These are phyloP conservation scores for Morus bassanus DNA, from an alignment of 2,797 vertebrate genomes.

Conservation along the genomic window DNA sequence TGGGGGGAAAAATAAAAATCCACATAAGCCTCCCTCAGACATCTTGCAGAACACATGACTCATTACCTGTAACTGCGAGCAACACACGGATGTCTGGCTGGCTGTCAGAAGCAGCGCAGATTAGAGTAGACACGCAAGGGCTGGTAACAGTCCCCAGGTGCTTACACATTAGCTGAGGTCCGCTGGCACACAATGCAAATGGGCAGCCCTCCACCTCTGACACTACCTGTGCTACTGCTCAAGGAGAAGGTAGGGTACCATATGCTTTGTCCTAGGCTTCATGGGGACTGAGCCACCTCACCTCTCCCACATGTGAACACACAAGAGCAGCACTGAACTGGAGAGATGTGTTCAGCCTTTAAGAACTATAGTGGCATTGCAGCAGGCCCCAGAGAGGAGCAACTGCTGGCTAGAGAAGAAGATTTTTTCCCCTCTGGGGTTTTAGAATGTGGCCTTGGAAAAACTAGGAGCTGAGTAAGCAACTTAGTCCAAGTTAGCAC, in stretches of 20 bases:
- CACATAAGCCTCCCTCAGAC: not conserved
- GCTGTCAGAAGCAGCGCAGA: not conserved
- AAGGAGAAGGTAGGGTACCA: not conserved
- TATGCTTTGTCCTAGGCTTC: not conserved
- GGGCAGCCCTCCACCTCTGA: not conserved
- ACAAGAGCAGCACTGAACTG: not conserved
- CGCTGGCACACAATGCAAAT: not conserved
- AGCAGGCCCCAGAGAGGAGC: not conserved
- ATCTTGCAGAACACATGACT: not conserved
- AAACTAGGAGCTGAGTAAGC: not conserved
- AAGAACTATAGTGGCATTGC: not conserved
- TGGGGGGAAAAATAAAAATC: not conserved
- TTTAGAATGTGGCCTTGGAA: not conserved
- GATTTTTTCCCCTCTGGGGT: not conserved
- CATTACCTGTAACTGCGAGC: not conserved
- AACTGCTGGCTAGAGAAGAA: not conserved
- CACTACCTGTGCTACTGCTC: not conserved
- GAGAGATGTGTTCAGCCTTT: not conserved
- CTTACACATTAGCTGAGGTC: not conserved
- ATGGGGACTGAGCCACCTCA: not conserved
- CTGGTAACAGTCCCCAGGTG: not conserved
- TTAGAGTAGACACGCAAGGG: not conserved
- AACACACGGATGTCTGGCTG: not conserved
- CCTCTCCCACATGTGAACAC: accelerated
- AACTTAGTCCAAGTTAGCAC: not conserved